phyloP scores from a whole-genome alignment of 2,888 invertebrate genomes.

The Chaetogeoica ovagalla region DNA sequence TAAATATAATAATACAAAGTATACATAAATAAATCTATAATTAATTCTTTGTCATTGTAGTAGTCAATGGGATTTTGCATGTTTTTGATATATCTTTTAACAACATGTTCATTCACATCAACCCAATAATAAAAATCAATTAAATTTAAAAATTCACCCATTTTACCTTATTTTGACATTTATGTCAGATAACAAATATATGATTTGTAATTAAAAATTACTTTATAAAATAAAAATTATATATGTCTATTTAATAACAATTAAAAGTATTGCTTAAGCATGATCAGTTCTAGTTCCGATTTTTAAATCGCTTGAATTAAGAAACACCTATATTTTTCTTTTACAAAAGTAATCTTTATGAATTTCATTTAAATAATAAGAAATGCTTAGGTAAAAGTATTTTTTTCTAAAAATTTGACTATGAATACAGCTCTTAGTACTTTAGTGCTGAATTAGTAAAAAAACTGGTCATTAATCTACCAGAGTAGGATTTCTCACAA shows the following conservation, averaged over 20 bases:
- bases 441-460: too few species aligned
- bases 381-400: background rate
- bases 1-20: too few species aligned
- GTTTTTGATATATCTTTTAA: slow-evolving; percentile 9
- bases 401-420: slow-evolving; percentile 3
- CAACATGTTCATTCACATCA: background rate
- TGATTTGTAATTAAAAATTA: slow-evolving; percentile 7
- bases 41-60: slow-evolving; percentile 6
- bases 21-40: slow-evolving; percentile 9
- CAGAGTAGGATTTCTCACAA: too few species aligned
- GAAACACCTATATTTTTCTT: background rate
- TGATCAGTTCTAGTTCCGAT: background rate
- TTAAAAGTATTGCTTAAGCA: slow-evolving; percentile 16
- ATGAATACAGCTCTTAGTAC: slow-evolving; percentile 10
- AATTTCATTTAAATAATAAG: slow-evolving; percentile 13
- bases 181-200: too few species aligned
- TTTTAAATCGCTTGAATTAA: background rate
- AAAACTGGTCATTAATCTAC: too few species aligned
- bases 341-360: background rate
- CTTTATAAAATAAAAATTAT: background rate
- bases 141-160: slow-evolving; percentile 15
- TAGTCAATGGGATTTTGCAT: slow-evolving; percentile 25
- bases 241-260: background rate
- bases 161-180: too few species aligned
- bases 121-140: slow-evolving; percentile 13